Conservation (phyloP, 2,113 vertebrate species). For the Corythornis cristatus region DNA sequence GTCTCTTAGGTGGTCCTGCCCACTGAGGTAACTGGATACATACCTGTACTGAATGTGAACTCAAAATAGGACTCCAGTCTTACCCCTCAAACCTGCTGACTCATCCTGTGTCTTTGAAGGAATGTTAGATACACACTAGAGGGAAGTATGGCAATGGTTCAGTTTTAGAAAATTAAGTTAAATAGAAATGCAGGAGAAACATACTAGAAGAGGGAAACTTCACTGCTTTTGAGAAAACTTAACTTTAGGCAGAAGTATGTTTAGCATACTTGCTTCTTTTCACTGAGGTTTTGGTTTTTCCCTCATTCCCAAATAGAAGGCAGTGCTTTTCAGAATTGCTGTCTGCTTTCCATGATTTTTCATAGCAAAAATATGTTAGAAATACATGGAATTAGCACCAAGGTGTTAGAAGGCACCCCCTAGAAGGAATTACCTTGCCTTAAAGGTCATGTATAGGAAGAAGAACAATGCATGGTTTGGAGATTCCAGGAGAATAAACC, state of each 20-base stretch:
- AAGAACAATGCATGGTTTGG: not conserved
- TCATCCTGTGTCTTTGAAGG: not conserved
- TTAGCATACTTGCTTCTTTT: not conserved
- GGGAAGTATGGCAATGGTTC: not conserved
- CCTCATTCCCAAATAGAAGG: not conserved
- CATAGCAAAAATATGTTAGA: not conserved
- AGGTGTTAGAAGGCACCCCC: not conserved
- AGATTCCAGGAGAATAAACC: not conserved
- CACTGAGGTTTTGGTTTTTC: not conserved
- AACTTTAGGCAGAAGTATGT: rapidly evolving
- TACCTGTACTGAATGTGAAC: not conserved
- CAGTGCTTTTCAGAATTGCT: not conserved
- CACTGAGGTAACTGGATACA: not conserved
- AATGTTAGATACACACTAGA: not conserved
- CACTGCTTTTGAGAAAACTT: not conserved
- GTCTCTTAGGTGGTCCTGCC: not conserved
- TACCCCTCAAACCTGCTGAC: not conserved
- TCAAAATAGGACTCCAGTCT: not conserved
- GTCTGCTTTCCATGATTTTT: not conserved
- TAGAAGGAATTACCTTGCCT: not conserved
- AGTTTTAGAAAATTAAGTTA: not conserved
- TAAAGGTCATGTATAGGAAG: not conserved
- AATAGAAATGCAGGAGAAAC: not conserved
- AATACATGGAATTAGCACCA: not conserved
- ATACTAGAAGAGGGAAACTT: not conserved